phyloP scores from a whole-genome alignment of 2,888 invertebrate species.

The Torymus auratus region DNA sequence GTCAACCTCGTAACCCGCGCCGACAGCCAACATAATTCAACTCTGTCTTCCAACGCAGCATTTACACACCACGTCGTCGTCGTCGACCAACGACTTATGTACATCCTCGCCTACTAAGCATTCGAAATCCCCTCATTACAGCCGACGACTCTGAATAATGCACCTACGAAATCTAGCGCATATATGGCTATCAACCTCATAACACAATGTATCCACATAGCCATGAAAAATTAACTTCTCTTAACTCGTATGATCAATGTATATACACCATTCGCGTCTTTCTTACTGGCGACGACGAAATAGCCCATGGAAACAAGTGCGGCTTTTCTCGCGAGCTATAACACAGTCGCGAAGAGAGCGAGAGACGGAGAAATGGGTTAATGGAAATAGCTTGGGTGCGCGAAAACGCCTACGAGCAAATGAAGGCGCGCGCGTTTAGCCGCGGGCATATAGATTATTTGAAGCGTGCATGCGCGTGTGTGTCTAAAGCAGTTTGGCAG shows the following conservation, averaged over 20 bases:
- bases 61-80: too few species aligned
- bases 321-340: not conserved
- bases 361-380: slow-evolving; percentile 48
- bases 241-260: too few species aligned
- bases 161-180: not conserved
- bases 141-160: not conserved
- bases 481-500: too few species aligned
- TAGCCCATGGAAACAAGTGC: slow-evolving; percentile 41
- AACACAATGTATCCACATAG: too few species aligned
- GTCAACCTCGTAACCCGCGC: too few species aligned
- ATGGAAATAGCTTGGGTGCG: slow-evolving; percentile 53
- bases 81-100: not conserved
- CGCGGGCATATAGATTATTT: too few species aligned
- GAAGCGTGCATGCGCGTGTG: too few species aligned
- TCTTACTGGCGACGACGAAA: slow-evolving; percentile 8
- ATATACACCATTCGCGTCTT: too few species aligned
- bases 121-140: not conserved
- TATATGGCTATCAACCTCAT: too few species aligned
- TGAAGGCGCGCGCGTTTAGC: slow-evolving; percentile 1
- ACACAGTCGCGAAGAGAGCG: not conserved
- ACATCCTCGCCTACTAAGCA: not conserved
- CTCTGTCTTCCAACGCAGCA: too few species aligned
- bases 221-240: too few species aligned
- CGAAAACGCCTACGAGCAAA: slow-evolving; percentile 9
- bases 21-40: too few species aligned